A percentile compares a stretch with the other conserved stretches of the same genome.
Evolutionary conservation across 2,113 vertebrate species (phyloP).

Genomic region (Centropus unirufus): DNA sequence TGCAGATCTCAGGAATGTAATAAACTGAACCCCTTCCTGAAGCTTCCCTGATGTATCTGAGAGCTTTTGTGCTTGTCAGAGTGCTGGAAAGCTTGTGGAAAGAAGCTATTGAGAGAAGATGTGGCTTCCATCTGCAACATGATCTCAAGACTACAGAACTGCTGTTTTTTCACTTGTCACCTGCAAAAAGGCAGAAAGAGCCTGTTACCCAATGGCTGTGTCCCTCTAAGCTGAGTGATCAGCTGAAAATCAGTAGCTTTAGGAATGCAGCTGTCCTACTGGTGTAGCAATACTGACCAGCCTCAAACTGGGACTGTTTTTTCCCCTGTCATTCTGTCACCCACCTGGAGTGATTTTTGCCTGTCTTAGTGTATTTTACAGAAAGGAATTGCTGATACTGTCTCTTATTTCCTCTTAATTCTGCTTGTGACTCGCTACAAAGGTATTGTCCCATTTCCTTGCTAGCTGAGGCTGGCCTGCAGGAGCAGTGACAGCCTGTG

Average conservation of each 20-base stretch:
- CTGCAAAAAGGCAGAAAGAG: neutral
- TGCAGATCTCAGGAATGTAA: neutral
- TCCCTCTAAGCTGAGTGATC: neutral
- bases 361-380: rapidly evolving
- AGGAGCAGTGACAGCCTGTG: neutral
- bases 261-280: neutral
- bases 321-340: neutral
- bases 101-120: neutral
- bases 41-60: neutral
- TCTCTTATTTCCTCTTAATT: neutral
- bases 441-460: neutral
- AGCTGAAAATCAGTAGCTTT: neutral
- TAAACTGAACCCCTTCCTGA: neutral
- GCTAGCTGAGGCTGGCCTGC: neutral
- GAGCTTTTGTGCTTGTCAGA: neutral
- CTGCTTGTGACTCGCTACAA: neutral
- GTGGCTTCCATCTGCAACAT: neutral
- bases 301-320: neutral
- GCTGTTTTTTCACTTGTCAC: neutral
- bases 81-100: neutral
- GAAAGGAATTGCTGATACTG: rapidly evolving
- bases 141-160: neutral
- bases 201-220: neutral
- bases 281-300: neutral
- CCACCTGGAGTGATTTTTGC: rapidly evolving